Evolutionary conservation across 92 coral and sea anemone genomes (phyloP).

Genomic region (Umimayanthus kanabou): DNA sequence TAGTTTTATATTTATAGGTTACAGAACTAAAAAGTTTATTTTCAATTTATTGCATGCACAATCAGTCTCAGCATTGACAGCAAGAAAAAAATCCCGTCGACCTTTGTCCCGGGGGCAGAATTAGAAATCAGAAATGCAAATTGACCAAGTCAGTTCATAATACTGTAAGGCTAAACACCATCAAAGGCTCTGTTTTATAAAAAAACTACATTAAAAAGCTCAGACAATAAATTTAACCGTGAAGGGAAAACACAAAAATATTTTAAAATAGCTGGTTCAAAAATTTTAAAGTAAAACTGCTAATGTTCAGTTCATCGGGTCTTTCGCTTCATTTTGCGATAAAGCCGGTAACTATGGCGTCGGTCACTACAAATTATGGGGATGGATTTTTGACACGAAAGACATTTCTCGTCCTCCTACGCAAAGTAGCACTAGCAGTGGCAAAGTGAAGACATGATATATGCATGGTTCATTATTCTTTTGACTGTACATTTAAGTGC

Average conservation of each 20-base stretch:
- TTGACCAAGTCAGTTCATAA: neutral
- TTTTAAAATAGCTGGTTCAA: neutral
- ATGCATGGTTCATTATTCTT: neutral
- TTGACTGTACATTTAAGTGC: neutral
- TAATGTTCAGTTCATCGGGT: neutral
- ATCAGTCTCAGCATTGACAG: neutral
- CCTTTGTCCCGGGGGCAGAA: neutral
- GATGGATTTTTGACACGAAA: slow-evolving; percentile 37
- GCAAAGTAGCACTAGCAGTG: slow-evolving; percentile 1
- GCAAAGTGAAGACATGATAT: neutral
- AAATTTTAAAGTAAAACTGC: neutral
- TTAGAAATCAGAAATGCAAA: slow-evolving; percentile 26
- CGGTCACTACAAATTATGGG: slow-evolving; percentile 8
- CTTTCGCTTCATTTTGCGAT: slow-evolving; percentile 3
- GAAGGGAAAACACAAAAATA: neutral
- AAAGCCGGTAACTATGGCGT: neutral
- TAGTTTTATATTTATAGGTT: neutral
- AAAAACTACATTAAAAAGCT: neutral
- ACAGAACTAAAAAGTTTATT: neutral
- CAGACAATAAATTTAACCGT: neutral
- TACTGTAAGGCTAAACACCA: slow-evolving; percentile 10
- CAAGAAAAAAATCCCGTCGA: neutral
- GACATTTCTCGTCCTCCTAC: slow-evolving; percentile 31
- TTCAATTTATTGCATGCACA: neutral
- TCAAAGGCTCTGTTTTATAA: neutral